Evolutionary conservation across 2,888 invertebrate genomes (phyloP), one percentile per base, ranked within the genome.

Genomic region (Augochlorella aurata): DNA sequence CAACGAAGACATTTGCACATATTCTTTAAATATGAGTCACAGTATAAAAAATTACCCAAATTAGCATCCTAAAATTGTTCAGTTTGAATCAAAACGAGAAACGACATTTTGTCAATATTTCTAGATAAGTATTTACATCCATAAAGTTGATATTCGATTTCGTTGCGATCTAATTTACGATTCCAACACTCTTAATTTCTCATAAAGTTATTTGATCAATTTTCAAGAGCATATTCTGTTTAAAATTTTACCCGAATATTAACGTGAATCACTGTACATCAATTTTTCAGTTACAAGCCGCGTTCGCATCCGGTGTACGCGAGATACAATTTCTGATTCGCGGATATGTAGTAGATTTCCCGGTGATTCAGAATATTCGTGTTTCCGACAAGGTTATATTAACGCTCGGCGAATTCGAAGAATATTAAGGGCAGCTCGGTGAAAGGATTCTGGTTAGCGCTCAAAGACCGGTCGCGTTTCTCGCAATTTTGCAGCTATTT

Each of bases 401-500:
- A 66, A 58, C 58, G 65, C 24, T 29, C 50, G 38, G 67, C 61
- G 54, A 29, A 63, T 81, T 67, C 70, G 47, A 44, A 49, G 81
- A 67, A 80, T 71, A 69, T 65, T 14, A 71, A 74, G 52, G 47
- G 44, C 24, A 18, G 58, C 38, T 16, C 12, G 63, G 54, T 58
- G 21, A 24, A 65, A 45, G 63, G 72, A 68, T 77, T 69, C 49
- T 52, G 52, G 44, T 52, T 21, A 47, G 45, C 54, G 65, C 38
- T 58, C 50, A 50, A 77, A 72, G 69, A 69, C 50, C 24, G 47
- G 52, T 21, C 76, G 67, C 68, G 76, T 82, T 69, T 52, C 77
- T 73, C 54, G 77, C 77, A 82, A 82, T 82, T 82, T 82, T 54
- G 66, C 63, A 77, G 63, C 74, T 71, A 82, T 82, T 77, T 71